Evolutionary conservation across 2,113 vertebrate species (phyloP).

Genomic region (Lasiurus cinereus): DNA sequence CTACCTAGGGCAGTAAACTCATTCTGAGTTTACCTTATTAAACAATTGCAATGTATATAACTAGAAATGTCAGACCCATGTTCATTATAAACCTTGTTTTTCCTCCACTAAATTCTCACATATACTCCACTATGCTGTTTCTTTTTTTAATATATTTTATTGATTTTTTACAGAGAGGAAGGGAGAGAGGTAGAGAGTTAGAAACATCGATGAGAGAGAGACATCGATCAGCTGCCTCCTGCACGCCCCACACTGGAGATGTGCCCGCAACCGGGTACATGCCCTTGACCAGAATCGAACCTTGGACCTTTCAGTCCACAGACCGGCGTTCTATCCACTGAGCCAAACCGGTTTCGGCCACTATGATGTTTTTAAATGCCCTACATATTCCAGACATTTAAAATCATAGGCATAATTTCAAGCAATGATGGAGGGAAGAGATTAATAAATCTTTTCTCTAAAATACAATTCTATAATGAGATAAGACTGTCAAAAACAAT

Average conservation of each 20-base stretch:
- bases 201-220: too few relatives aligned
- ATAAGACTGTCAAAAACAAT: neutral
- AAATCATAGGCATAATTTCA: slow-evolving; percentile 6
- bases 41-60: neutral
- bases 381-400: slow-evolving; percentile 22
- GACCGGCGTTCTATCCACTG: too few relatives aligned
- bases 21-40: neutral
- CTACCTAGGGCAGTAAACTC: neutral
- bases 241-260: too few relatives aligned
- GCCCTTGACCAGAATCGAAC: too few relatives aligned
- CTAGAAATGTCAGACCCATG: neutral
- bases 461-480: neutral
- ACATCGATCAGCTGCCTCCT: too few relatives aligned
- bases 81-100: neutral
- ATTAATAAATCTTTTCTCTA: neutral
- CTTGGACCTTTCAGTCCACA: too few relatives aligned
- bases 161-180: too few relatives aligned
- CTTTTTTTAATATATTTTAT: too few relatives aligned
- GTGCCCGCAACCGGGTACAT: too few relatives aligned
- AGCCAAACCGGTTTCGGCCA: too few relatives aligned
- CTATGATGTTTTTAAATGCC: neutral
- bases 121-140: neutral
- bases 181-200: too few relatives aligned
- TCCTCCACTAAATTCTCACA: neutral
- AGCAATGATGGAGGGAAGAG: neutral